phyloP scores from a whole-genome alignment of 2,113 vertebrate species.

The Oplegnathus fasciatus region DNA sequence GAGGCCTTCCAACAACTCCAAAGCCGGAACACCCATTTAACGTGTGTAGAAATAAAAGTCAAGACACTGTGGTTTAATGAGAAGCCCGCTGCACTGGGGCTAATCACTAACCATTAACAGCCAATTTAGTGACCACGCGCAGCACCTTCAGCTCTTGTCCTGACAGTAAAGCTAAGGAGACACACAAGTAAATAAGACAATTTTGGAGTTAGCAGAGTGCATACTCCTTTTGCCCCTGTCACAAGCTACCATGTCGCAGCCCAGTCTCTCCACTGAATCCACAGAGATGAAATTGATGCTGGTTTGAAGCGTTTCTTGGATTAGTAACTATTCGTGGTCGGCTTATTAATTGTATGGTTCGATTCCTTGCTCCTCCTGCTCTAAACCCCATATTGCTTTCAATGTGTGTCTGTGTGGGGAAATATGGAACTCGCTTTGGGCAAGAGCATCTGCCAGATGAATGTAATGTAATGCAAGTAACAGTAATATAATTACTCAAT shows the following conservation, averaged over 20 bases:
- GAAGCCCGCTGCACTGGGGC: neutral
- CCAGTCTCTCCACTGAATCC: neutral
- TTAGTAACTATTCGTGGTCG: neutral
- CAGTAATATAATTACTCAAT: neutral
- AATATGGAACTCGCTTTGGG: neutral
- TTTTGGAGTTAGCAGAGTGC: neutral
- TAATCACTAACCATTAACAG: slow-evolving; percentile 14
- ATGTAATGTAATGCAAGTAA: neutral
- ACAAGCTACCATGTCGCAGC: neutral
- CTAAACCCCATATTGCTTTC: neutral
- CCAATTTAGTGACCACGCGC: neutral
- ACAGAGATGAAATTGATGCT: neutral
- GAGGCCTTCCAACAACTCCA: neutral
- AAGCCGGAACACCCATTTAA: neutral
- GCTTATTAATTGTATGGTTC: neutral
- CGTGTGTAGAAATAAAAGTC: neutral
- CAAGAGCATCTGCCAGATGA: neutral
- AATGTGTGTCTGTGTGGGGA: neutral
- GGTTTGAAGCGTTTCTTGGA: neutral
- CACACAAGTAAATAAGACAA: neutral
- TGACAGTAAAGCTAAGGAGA: neutral
- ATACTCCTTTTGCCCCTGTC: neutral
- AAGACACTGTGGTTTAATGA: neutral
- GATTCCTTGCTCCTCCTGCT: neutral
- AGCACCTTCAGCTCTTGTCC: neutral